phyloP scores from a whole-genome alignment of 1,140 invertebrate genomes.

The Mylabris phalerata region DNA sequence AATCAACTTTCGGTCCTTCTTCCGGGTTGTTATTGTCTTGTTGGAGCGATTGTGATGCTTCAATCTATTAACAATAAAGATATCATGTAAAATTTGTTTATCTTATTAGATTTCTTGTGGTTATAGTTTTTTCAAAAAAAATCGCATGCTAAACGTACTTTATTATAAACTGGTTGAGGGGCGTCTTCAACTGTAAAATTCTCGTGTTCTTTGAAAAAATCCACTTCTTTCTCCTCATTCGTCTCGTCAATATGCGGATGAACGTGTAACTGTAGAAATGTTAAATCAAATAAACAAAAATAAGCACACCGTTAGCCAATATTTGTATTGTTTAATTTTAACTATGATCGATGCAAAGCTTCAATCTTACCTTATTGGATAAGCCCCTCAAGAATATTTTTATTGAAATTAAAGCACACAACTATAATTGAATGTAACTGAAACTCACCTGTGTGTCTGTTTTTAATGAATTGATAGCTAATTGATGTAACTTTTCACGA shows the following conservation, averaged over 20 bases:
- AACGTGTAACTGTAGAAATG: constrained; percentile 51
- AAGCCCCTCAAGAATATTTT: background rate
- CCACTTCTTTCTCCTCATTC: constrained; percentile 58
- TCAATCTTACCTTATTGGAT: constrained; percentile 8
- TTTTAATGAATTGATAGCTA: constrained; percentile 81
- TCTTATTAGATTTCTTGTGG: background rate
- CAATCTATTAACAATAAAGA: constrained; percentile 4
- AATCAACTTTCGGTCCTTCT: constrained; percentile 43
- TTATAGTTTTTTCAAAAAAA: background rate
- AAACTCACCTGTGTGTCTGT: constrained; percentile 77
- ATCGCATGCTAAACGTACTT: background rate
- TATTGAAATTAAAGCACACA: background rate
- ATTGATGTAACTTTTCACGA: constrained; percentile 71
- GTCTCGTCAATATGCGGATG: constrained; percentile 47
- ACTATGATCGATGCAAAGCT: background rate
- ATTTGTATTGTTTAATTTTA: too few relatives aligned
- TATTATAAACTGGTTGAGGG: constrained; percentile 1
- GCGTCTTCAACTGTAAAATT: constrained; percentile 28
- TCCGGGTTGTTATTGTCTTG: constrained; percentile 4
- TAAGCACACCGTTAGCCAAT: too few relatives aligned
- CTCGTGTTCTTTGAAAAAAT: constrained; percentile 77
- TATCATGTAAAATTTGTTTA: background rate
- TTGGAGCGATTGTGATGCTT: constrained; percentile 8
- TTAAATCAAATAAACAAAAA: constrained; percentile 10
- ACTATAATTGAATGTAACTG: constrained; percentile 1